phyloP scores from a whole-genome alignment of 2,113 vertebrate genomes.

The Mirounga angustirostris region DNA sequence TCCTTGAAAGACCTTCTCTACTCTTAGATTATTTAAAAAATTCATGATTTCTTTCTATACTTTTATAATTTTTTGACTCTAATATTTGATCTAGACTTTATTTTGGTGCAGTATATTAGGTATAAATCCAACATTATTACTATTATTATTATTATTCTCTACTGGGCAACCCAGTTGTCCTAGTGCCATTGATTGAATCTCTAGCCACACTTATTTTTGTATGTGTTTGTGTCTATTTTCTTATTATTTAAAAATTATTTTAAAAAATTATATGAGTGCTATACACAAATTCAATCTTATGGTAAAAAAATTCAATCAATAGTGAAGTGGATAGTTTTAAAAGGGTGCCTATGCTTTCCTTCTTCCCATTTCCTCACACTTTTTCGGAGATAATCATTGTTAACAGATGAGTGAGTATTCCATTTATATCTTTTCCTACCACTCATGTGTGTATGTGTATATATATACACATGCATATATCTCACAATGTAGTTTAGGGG shows the following conservation, averaged over 20 bases:
- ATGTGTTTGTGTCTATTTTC: neutral
- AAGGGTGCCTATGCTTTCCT: neutral
- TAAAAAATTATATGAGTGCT: neutral
- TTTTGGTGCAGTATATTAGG: neutral
- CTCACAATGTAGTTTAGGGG: neutral
- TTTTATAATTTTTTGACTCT: neutral
- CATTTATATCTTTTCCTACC: neutral
- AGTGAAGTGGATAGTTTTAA: neutral
- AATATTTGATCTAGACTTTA: neutral
- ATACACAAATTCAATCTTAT: neutral
- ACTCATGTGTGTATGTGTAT: neutral
- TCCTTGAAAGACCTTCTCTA: neutral
- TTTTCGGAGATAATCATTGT: neutral
- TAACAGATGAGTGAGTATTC: neutral
- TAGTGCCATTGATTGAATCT: neutral
- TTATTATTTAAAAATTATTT: constrained; percentile 33
- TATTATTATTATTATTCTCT: neutral
- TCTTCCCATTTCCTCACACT: neutral
- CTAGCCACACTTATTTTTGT: neutral
- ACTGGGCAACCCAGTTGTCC: neutral
- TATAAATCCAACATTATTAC: neutral
- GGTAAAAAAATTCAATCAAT: neutral
- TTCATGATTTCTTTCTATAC: neutral
- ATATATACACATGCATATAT: neutral
- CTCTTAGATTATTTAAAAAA: neutral